phyloP scores from a whole-genome alignment of 2,113 vertebrate species.

The Numida meleagris region DNA sequence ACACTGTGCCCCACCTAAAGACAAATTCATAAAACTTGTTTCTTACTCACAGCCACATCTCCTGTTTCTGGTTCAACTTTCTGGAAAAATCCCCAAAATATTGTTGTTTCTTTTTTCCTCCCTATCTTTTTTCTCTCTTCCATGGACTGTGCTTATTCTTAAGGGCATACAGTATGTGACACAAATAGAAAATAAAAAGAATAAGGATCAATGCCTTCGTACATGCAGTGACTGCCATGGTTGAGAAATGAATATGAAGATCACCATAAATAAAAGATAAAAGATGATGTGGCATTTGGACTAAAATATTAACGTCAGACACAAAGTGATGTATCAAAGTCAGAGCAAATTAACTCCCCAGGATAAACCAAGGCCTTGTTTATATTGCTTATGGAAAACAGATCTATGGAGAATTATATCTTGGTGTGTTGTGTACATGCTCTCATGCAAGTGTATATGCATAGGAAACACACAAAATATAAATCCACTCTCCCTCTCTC shows the following conservation, averaged over 20 bases:
- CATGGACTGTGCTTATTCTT: conserved; percentile 3
- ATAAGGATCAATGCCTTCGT: conserved; percentile 62
- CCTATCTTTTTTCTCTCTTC: background rate
- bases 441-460: accelerated
- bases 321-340: conserved; percentile 59
- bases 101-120: background rate
- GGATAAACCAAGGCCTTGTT: conserved; percentile 48
- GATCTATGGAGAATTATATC: background rate
- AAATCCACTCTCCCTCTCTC: accelerated
- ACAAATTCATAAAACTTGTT: background rate
- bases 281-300: conserved; percentile 68
- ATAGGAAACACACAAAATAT: background rate
- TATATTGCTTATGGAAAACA: conserved; percentile 62
- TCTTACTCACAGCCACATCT: conserved; percentile 11
- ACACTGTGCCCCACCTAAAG: background rate
- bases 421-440: accelerated
- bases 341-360: conserved; percentile 59
- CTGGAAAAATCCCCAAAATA: conserved; percentile 8
- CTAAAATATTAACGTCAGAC: conserved; percentile 74
- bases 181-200: conserved; percentile 23
- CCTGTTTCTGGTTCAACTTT: background rate
- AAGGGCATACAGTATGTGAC: conserved; percentile 32
- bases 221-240: conserved; percentile 38
- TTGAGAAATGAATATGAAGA: conserved; percentile 80
- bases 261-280: conserved; percentile 78